Evolutionary conservation across 2,797 vertebrate species (phyloP).

Genomic region (Myotis pilosus): DNA sequence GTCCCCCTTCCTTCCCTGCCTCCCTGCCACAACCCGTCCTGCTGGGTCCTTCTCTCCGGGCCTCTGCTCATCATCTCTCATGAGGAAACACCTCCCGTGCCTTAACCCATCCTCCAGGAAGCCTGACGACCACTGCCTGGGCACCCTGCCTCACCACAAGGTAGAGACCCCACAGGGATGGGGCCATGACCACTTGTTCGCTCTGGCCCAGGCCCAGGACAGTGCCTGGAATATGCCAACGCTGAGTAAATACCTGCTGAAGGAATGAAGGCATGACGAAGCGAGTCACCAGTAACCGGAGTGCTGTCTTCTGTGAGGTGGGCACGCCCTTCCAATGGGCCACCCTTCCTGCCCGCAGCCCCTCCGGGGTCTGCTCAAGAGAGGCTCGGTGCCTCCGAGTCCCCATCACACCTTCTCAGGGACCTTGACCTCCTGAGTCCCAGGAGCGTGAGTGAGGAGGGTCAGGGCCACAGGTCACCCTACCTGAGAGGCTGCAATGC

Average conservation of each 20-base stretch:
- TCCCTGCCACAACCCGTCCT: neutral
- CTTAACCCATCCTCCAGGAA: neutral
- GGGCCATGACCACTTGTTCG: neutral
- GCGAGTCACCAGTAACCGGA: no score
- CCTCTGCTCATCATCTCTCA: neutral
- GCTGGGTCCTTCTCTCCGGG: neutral
- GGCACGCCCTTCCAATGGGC: neutral
- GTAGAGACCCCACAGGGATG: neutral
- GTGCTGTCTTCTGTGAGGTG: neutral
- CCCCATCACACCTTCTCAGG: neutral
- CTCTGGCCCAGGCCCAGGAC: no score
- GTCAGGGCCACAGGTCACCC: neutral
- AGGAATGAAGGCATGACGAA: neutral
- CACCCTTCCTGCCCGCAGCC: neutral
- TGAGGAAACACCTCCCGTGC: neutral
- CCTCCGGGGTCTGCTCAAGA: neutral
- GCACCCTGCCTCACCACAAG: neutral
- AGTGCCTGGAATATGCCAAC: accelerated
- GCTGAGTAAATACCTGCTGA: neutral
- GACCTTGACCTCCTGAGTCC: neutral
- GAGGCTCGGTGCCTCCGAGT: accelerated
- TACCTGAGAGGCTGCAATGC: constrained; percentile 89
- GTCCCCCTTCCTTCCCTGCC: neutral
- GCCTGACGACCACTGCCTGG: neutral
- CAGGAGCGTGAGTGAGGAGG: neutral